Percentiles rank a stretch among this genome's conserved stretches.
phyloP scores from a whole-genome alignment of 2,888 invertebrate genomes.

The Cheilosia grossa region DNA sequence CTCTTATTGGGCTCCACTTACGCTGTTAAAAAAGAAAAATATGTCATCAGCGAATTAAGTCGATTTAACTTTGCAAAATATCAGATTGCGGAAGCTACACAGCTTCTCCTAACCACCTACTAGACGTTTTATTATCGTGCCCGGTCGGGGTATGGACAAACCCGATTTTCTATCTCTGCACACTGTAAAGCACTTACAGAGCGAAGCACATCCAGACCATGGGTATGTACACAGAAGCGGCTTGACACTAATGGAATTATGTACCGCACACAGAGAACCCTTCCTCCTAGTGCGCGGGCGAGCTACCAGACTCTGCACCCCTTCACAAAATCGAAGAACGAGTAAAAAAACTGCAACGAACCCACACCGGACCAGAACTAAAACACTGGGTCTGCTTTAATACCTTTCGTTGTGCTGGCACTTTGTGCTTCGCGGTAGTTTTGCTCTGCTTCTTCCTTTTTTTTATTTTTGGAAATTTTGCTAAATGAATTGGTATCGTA shows the following conservation, averaged over 20 bases:
- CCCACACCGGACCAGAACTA: constrained; percentile 35
- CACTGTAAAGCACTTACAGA: constrained; percentile 53
- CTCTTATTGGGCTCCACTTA: not conserved
- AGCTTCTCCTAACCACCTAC: constrained; percentile 24
- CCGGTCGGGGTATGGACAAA: constrained; percentile 2
- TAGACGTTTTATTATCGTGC: constrained; percentile 29
- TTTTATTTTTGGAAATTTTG: constrained; percentile 25
- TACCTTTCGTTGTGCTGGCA: constrained; percentile 35
- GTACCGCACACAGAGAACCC: constrained; percentile 59
- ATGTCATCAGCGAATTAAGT: constrained; percentile 73
- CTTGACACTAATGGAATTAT: constrained; percentile 72
- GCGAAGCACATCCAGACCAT: constrained; percentile 35
- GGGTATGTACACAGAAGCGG: constrained; percentile 47
- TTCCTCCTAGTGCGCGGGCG: constrained; percentile 22
- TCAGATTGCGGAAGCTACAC: constrained; percentile 72
- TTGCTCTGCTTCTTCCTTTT: constrained; percentile 11
- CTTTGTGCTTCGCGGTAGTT: constrained; percentile 41
- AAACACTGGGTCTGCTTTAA: constrained; percentile 51
- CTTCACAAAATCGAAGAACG: constrained; percentile 11
- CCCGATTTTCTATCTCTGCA: constrained; percentile 44
- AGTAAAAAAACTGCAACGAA: not conserved
- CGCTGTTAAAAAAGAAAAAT: constrained; percentile 54
- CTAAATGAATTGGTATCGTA: constrained; percentile 63
- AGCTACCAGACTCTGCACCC: constrained; percentile 22
- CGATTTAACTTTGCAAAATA: constrained; percentile 71